phyloP scores from a whole-genome alignment of 2,113 vertebrate genomes.

The Tachuris rubrigastra region DNA sequence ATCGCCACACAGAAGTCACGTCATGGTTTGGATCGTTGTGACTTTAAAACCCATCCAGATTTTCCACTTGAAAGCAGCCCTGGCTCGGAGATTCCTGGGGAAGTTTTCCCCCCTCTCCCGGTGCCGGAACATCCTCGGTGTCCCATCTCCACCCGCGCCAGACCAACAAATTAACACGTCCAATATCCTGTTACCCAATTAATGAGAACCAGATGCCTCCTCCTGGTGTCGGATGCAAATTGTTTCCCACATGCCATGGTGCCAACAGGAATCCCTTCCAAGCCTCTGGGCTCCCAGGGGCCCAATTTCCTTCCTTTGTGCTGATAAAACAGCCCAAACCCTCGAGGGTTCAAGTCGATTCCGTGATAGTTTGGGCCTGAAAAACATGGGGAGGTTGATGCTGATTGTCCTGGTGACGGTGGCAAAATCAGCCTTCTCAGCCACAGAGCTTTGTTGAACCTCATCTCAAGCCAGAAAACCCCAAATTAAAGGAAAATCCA shows the following conservation, averaged over 20 bases:
- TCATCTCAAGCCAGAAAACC: not conserved
- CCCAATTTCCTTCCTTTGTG: not conserved
- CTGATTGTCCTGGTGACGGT: too few relatives aligned
- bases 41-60: not conserved
- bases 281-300: not conserved
- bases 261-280: not conserved
- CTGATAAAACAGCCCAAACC: not conserved
- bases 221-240: constrained; percentile 6
- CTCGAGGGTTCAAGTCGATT: not conserved
- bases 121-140: not conserved
- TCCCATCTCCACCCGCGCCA: not conserved
- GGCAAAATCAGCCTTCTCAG: not conserved
- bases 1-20: too few relatives aligned
- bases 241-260: not conserved
- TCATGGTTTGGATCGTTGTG: too few relatives aligned
- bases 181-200: not conserved
- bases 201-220: constrained; percentile 3
- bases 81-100: not conserved
- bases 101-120: not conserved
- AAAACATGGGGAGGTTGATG: not conserved
- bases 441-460: not conserved
- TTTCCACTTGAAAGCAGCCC: not conserved
- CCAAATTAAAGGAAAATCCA: not conserved
- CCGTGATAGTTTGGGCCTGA: not conserved
- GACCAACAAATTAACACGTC: constrained; percentile 13